A percentile compares a stretch with the other conserved stretches of the same genome.
phyloP scores from a whole-genome alignment of 2,797 vertebrate species.

The Clarias pachynema region DNA sequence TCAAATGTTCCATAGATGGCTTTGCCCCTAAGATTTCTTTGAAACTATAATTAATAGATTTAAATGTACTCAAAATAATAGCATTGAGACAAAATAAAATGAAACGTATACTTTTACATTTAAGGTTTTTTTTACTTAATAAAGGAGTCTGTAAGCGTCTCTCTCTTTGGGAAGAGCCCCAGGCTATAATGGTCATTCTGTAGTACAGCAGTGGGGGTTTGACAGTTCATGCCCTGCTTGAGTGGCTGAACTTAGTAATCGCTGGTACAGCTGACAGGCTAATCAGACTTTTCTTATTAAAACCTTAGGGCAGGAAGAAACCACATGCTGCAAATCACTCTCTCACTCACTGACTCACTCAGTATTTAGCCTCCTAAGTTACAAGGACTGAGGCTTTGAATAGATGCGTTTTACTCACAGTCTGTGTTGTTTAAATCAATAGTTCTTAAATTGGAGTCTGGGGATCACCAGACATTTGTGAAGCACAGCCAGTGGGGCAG shows the following conservation, averaged over 20 bases:
- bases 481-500: not conserved
- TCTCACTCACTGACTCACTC: not conserved
- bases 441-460: not conserved
- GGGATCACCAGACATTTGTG: not conserved
- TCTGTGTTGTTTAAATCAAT: not conserved
- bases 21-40: not conserved
- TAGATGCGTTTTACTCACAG: not conserved
- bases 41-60: not conserved
- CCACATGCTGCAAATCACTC: conserved; percentile 1
- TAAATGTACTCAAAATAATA: not conserved
- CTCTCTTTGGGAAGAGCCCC: conserved; percentile 6
- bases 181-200: conserved; percentile 23
- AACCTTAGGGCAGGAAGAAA: conserved; percentile 48
- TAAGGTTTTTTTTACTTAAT: not conserved
- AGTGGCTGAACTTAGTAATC: conserved; percentile 44
- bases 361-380: not conserved
- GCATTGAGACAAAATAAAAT: not conserved
- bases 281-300: conserved; percentile 62
- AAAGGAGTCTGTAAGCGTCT: conserved; percentile 2
- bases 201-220: conserved; percentile 34
- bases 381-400: not conserved
- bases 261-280: conserved; percentile 53
- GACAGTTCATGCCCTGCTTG: conserved; percentile 37
- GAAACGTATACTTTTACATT: not conserved
- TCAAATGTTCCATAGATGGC: not conserved